Percentiles rank a stretch among this genome's conserved stretches.
Evolutionary conservation across 2,113 vertebrate species (phyloP).

Genomic region (Chamaea fasciata): DNA sequence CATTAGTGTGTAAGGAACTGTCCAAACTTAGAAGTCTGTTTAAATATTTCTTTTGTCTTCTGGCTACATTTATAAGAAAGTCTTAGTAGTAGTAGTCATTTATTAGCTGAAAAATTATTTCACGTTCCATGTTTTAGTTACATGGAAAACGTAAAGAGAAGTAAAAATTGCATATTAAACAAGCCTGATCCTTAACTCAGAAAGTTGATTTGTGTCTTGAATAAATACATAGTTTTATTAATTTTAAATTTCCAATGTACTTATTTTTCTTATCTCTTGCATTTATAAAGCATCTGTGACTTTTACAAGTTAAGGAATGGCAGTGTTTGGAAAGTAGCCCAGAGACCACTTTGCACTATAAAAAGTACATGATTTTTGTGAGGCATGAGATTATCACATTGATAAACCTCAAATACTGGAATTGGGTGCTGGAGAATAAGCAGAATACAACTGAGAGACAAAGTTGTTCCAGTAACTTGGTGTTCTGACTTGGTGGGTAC

Average conservation of each 20-base stretch:
- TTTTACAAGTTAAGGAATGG: not conserved
- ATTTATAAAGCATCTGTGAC: not conserved
- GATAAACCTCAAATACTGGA: not conserved
- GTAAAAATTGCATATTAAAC: not conserved
- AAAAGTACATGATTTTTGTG: not conserved
- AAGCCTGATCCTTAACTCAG: not conserved
- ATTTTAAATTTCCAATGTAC: not conserved
- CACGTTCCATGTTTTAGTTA: not conserved
- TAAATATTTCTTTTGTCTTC: not conserved
- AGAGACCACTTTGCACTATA: not conserved
- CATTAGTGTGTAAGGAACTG: not conserved
- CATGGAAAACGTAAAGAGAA: not conserved
- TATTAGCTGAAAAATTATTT: not conserved
- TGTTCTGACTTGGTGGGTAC: not conserved
- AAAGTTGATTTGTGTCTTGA: not conserved
- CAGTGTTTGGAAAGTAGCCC: not conserved
- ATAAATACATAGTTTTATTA: not conserved
- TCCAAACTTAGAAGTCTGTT: not conserved
- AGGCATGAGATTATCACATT: not conserved
- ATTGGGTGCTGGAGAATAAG: not conserved
- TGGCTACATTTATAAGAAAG: not conserved
- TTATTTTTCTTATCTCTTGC: not conserved
- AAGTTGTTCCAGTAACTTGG: not conserved
- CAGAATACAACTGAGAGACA: not conserved
- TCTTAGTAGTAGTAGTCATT: not conserved